Conservation (phyloP, 1,140 invertebrate species). For the Aphelinus atriplicis region DNA sequence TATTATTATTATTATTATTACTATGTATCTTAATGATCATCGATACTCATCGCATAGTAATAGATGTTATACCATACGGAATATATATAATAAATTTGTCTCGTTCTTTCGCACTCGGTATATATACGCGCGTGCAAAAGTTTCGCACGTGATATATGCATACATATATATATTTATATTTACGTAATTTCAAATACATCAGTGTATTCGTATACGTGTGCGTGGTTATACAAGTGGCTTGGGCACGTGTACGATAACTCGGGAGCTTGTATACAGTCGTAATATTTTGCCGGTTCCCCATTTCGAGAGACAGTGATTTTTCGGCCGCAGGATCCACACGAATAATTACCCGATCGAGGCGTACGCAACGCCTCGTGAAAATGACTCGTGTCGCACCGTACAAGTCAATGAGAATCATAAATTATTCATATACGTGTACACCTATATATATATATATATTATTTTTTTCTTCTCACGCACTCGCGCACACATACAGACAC, state of each 20-base stretch:
- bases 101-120: not conserved
- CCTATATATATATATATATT: conserved; percentile 1
- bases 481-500: not conserved
- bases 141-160: not conserved
- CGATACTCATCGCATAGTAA: not conserved
- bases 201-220: conserved; percentile 29
- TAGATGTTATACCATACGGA: conserved; percentile 3
- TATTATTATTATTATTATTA: conserved; percentile 9
- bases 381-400: not conserved
- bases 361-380: not conserved
- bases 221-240: conserved; percentile 20
- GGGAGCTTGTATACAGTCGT: conserved; percentile 4
- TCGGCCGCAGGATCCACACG: too few relatives aligned
- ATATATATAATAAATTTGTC: not conserved
- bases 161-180: not conserved
- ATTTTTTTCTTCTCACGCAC: not conserved
- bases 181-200: conserved; percentile 16
- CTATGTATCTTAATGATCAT: conserved; percentile 1
- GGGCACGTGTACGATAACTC: conserved; percentile 19
- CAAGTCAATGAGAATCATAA: too few relatives aligned
- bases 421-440: conserved; percentile 1
- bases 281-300: too few relatives aligned
- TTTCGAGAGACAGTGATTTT: too few relatives aligned
- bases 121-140: not conserved
- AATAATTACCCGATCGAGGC: not conserved